phyloP scores from a whole-genome alignment of 1,140 invertebrate species.

The Drosophila ohnishii region DNA sequence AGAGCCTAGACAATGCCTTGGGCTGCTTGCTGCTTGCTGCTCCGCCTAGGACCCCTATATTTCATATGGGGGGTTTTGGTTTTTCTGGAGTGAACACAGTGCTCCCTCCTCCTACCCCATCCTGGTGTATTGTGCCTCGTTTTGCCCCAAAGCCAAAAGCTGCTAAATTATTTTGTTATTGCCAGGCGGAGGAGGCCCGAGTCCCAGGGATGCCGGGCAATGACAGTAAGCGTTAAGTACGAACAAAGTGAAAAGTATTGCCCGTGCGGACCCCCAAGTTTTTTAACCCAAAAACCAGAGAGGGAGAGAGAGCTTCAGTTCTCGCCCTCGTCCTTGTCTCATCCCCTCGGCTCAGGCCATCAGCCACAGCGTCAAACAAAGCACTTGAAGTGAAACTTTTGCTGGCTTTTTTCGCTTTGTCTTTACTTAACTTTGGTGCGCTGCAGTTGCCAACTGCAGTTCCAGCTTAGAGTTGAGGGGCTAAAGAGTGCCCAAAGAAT shows the following conservation, averaged over 20 bases:
- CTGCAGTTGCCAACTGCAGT: conserved; percentile 74
- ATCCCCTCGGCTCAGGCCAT: conserved; percentile 9
- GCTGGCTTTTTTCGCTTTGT: conserved; percentile 76
- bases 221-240: conserved; percentile 74
- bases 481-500: neutral
- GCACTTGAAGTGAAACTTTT: conserved; percentile 75
- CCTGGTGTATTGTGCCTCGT: conserved; percentile 2
- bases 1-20: conserved; percentile 12
- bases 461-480: neutral
- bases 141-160: conserved; percentile 24
- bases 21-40: neutral
- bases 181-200: conserved; percentile 21
- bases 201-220: conserved; percentile 34
- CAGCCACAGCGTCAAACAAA: conserved; percentile 64
- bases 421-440: conserved; percentile 67
- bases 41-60: conserved; percentile 32
- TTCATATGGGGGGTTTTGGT: conserved; percentile 40
- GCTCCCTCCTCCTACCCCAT: too few species aligned
- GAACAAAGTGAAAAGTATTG: conserved; percentile 80
- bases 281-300: conserved; percentile 20
- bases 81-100: neutral
- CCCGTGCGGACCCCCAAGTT: conserved; percentile 63
- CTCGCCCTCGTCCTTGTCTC: neutral
- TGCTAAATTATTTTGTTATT: conserved; percentile 80
- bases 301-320: neutral